A percentile compares a stretch with the other conserved stretches of the same genome.
Conservation (phyloP, 2,888 invertebrate genomes). For the Acanthosoma haemorrhoidale region DNA sequence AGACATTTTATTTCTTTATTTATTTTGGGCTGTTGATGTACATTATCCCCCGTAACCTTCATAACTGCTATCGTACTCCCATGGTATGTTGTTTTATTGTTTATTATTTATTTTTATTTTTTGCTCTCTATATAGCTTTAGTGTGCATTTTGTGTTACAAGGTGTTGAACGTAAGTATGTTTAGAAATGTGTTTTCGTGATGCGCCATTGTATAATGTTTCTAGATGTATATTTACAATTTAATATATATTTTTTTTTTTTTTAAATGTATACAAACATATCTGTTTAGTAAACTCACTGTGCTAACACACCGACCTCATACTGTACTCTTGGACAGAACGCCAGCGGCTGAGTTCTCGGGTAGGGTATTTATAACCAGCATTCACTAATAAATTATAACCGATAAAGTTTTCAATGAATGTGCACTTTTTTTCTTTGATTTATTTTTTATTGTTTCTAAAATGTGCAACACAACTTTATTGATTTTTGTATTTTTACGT, state of each 20-base stretch:
- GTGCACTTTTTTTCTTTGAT: too few species aligned
- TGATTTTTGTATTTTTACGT: too few species aligned
- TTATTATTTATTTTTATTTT: conserved; percentile 16
- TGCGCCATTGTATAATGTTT: conserved; percentile 31
- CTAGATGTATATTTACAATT: conserved; percentile 29
- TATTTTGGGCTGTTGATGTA: conserved; percentile 27
- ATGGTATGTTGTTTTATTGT: conserved; percentile 20
- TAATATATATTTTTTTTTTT: conserved; percentile 27
- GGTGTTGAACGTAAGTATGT: conserved; percentile 36
- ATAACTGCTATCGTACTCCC: conserved; percentile 28
- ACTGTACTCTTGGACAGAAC: background rate
- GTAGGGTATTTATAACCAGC: background rate
- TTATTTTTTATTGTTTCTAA: too few species aligned
- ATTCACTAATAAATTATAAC: too few species aligned
- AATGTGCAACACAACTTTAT: too few species aligned
- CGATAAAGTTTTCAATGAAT: too few species aligned
- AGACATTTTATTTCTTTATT: background rate
- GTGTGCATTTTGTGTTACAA: conserved; percentile 35
- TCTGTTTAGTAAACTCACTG: background rate
- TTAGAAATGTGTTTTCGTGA: conserved; percentile 37
- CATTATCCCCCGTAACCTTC: conserved; percentile 14
- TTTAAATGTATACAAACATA: conserved; percentile 22
- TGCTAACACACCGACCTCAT: background rate
- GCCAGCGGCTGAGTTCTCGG: background rate
- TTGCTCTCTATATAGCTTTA: conserved; percentile 34